phyloP scores from a whole-genome alignment of 2,888 invertebrate genomes.

The Tillus elongatus region DNA sequence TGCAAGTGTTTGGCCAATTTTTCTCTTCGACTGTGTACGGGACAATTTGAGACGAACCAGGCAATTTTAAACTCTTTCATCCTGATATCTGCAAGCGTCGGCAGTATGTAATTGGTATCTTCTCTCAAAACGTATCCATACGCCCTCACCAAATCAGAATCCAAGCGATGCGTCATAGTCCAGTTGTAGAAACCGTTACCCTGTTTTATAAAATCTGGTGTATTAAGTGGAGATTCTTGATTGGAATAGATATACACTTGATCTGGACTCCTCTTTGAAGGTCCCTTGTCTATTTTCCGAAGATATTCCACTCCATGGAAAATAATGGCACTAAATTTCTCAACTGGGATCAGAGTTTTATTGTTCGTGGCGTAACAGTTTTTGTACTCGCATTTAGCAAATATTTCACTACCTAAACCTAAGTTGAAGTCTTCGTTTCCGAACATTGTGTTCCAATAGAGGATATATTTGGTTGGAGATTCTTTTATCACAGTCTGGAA shows the following conservation, averaged over 20 bases:
- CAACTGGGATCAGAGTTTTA: conserved; percentile 32
- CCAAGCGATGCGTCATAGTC: conserved; percentile 49
- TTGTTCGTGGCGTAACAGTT: conserved; percentile 43
- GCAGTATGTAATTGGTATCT: conserved; percentile 20
- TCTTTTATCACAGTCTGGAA: no score
- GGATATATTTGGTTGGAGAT: conserved; percentile 14
- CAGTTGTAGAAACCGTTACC: conserved; percentile 46
- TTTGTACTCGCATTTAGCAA: conserved; percentile 34
- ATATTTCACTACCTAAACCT: conserved; percentile 22
- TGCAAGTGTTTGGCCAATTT: conserved; percentile 43
- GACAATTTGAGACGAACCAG: conserved; percentile 51
- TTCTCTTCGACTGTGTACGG: conserved; percentile 41
- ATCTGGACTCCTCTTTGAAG: conserved; percentile 31
- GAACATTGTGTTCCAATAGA: conserved; percentile 28
- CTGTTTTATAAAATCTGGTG: conserved; percentile 16
- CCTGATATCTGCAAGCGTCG: conserved; percentile 19
- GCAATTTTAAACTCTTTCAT: conserved; percentile 45
- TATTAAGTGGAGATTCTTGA: conserved; percentile 41
- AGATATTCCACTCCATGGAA: conserved; percentile 43
- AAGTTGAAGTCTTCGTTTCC: conserved; percentile 20
- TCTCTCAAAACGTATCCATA: conserved; percentile 26
- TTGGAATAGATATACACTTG: conserved; percentile 47
- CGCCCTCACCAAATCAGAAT: conserved; percentile 38
- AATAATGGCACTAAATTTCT: conserved; percentile 45
- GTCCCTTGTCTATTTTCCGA: conserved; percentile 25